Percentiles rank a stretch among this genome's conserved stretches.
phyloP scores from a whole-genome alignment of 2,113 vertebrate genomes.

The Dasyornis broadbenti region DNA sequence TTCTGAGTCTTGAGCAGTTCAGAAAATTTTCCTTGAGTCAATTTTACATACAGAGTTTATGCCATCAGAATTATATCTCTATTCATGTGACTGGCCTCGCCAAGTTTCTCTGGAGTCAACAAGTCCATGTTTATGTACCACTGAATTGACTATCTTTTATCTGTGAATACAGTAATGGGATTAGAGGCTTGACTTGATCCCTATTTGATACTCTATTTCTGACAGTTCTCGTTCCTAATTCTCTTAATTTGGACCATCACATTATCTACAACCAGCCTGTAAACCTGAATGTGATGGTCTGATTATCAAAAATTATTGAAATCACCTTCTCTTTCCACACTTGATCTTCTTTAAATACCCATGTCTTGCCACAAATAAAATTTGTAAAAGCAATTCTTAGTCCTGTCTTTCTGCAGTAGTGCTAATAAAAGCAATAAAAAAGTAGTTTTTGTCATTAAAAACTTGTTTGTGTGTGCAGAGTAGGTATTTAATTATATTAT shows the following conservation, averaged over 20 bases:
- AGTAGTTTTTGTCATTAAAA: not conserved
- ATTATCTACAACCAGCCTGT: not conserved
- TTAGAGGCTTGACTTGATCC: not conserved
- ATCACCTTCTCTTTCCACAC: not conserved
- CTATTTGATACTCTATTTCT: slow-evolving; percentile 10
- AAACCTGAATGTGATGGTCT: slow-evolving; percentile 3
- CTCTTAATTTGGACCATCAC: slow-evolving; percentile 7
- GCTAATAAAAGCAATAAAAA: not conserved
- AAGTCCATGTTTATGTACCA: not conserved
- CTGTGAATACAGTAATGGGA: not conserved
- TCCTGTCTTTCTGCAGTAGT: not conserved
- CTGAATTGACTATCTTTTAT: not conserved
- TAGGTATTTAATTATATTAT: not conserved
- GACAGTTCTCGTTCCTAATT: not conserved
- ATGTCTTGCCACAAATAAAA: not conserved
- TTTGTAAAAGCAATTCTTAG: not conserved
- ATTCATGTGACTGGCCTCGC: not conserved
- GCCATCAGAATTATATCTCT: not conserved
- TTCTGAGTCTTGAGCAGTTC: not conserved
- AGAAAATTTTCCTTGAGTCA: not conserved
- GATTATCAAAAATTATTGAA: slow-evolving; percentile 47
- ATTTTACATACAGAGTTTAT: not conserved
- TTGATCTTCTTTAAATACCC: slow-evolving; percentile 9
- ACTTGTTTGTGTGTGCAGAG: not conserved
- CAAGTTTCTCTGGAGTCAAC: slow-evolving; percentile 23